Evolutionary conservation across 2,113 vertebrate genomes (phyloP), one percentile per base, ranked within the genome.

Genomic region (Limnothrissa miodon): DNA sequence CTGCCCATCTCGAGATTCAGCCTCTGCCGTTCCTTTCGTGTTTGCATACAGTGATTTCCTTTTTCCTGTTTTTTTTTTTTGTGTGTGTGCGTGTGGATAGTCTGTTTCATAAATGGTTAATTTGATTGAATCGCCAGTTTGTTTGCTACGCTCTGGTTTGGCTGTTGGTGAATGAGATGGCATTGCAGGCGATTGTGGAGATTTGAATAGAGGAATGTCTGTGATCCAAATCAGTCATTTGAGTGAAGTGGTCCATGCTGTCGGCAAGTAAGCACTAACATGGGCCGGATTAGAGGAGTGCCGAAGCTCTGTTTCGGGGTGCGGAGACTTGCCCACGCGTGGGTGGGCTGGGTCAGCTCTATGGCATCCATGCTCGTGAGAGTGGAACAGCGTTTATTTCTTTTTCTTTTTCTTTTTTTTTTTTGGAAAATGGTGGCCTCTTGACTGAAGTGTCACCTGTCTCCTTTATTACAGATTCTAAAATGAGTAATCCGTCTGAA

Each of bases 401-500:
- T 48, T 48, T 17, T 48, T 48, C 15, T 17, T 48, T 48, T 48
- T 15, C 15, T 48, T 48, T 19, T 15, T 48, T 48, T 15, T 48
- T 48, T 48, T 48, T 48, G 42, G 42, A 42, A 42, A 42, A 42
- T 42, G 66, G 66, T 74, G 25, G 0, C 2, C 66, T 15, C 39
- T 5, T 23, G 10, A 66, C 44, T 85, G 5, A 82, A 70, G 48
- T 83, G 85, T 89, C 29, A 84, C 92, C 86, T 91, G 44, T 88
- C 94, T 90, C 74, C 93, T 95, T 86, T 93, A 99, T 93, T 95
- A 85, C 93, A 99, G 98, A 99, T 95, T 96, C 96, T 91, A 98
- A 95, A 99, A 98, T 99, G 97, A 99, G 95, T 95, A 98, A 96
- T 97, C 96, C 96, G 93, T 96, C 98, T 95, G 96, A 98, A 96